Conservation (phyloP, 92 coral and sea anemone genomes). For the Galaxea fascicularis region DNA sequence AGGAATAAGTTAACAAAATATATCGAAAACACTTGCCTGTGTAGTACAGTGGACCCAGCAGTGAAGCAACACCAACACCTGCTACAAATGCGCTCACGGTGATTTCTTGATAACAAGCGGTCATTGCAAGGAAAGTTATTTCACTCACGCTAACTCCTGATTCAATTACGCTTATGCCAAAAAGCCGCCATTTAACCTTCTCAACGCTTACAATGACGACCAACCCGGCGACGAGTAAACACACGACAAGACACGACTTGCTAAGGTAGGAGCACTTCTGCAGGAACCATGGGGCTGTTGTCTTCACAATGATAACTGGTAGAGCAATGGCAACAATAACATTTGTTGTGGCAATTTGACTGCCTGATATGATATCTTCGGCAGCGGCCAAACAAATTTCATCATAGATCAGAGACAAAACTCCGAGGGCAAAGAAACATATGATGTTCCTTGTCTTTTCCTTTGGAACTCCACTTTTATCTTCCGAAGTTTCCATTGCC, state of each 20-base stretch:
- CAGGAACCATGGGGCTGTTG: conserved; percentile 63
- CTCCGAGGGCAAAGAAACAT: conserved; percentile 56
- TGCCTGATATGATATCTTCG: conserved; percentile 65
- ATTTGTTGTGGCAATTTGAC: conserved; percentile 51
- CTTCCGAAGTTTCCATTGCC: background rate
- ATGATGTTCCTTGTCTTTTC: conserved; percentile 50
- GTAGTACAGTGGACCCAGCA: conserved; percentile 69
- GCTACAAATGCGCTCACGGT: conserved; percentile 75
- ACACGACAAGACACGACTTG: conserved; percentile 33
- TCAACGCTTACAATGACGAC: conserved; percentile 45
- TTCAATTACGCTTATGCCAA: conserved; percentile 61
- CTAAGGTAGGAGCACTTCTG: conserved; percentile 52
- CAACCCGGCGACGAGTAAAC: conserved; percentile 46
- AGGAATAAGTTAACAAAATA: too few relatives aligned
- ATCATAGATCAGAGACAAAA: conserved; percentile 53
- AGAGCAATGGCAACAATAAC: conserved; percentile 64
- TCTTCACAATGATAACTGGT: conserved; percentile 55
- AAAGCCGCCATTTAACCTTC: conserved; percentile 45
- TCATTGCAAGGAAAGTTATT: conserved; percentile 64
- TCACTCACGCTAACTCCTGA: conserved; percentile 66
- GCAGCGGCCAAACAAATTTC: conserved; percentile 64
- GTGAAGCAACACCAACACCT: conserved; percentile 65
- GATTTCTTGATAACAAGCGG: conserved; percentile 54
- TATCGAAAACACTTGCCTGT: conserved; percentile 52
- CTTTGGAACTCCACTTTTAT: background rate